Evolutionary conservation across 2,888 invertebrate species (phyloP).

Genomic region (Monoplex corrugatus): DNA sequence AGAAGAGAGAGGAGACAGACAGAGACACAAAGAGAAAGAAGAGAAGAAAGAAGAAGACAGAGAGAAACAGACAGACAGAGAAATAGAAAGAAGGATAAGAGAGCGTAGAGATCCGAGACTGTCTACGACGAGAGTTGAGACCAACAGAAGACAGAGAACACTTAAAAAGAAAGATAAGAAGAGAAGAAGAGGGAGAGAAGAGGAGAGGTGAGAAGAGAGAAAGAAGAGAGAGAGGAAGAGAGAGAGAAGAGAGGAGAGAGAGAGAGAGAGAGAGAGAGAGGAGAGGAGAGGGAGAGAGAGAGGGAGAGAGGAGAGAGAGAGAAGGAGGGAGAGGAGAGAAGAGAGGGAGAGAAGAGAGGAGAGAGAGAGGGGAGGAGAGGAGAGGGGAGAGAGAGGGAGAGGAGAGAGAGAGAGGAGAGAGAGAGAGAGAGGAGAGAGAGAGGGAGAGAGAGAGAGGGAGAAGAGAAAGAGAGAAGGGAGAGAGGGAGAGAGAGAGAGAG

Average conservation of each 20-base stretch:
- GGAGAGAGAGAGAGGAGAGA: not conserved
- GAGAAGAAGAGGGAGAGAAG: not conserved
- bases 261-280: not conserved
- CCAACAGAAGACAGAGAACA: too few species aligned
- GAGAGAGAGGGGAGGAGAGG: not conserved
- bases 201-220: not conserved
- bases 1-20: not conserved
- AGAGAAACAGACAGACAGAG: not conserved
- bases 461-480: not conserved
- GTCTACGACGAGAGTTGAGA: too few species aligned
- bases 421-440: not conserved
- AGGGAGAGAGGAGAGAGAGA: not conserved
- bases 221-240: not conserved
- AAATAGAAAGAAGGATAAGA: not conserved
- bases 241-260: not conserved
- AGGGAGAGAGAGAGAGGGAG: not conserved
- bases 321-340: not conserved
- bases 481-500: not conserved
- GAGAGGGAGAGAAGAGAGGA: not conserved
- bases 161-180: not conserved
- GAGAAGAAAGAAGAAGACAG: not conserved
- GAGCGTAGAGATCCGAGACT: not conserved
- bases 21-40: not conserved
- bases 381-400: not conserved
- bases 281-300: not conserved